Evolutionary conservation across 37 sponge, comb jelly and placozoan species (phyloP).

Genomic region (Oopsacas minuta): DNA sequence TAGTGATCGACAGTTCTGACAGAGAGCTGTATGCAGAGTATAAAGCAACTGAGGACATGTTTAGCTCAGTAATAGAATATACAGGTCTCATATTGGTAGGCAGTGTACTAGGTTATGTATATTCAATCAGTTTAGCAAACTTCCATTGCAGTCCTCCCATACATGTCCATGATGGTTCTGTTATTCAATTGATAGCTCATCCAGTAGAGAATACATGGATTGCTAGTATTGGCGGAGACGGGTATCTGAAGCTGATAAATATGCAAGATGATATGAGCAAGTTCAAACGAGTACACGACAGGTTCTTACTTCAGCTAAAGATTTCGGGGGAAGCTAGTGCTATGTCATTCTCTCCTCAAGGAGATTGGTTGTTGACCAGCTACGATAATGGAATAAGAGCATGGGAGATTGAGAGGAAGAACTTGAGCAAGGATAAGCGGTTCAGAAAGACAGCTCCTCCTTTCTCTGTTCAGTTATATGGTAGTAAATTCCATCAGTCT

Average conservation of each 20-base stretch:
- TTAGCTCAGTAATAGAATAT: neutral
- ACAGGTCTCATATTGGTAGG: neutral
- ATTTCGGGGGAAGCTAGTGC: neutral
- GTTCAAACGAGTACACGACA: constrained; percentile 4
- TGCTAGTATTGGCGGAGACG: neutral
- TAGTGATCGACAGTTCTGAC: neutral
- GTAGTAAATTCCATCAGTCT: neutral
- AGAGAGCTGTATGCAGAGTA: constrained; percentile 3
- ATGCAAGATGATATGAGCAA: neutral
- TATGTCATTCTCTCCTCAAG: neutral
- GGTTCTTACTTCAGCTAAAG: neutral
- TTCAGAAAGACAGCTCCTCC: neutral
- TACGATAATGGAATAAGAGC: neutral
- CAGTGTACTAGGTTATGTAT: neutral
- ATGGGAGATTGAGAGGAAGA: neutral
- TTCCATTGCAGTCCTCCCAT: neutral
- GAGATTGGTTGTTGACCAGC: neutral
- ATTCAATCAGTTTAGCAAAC: neutral
- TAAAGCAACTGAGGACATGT: neutral
- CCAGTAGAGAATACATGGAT: neutral
- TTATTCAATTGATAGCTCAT: neutral
- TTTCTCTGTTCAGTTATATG: neutral
- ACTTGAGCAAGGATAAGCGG: neutral
- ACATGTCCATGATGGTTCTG: neutral
- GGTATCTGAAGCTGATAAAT: neutral